phyloP scores from a whole-genome alignment of 2,797 vertebrate species.

The Acipenser ruthenus region DNA sequence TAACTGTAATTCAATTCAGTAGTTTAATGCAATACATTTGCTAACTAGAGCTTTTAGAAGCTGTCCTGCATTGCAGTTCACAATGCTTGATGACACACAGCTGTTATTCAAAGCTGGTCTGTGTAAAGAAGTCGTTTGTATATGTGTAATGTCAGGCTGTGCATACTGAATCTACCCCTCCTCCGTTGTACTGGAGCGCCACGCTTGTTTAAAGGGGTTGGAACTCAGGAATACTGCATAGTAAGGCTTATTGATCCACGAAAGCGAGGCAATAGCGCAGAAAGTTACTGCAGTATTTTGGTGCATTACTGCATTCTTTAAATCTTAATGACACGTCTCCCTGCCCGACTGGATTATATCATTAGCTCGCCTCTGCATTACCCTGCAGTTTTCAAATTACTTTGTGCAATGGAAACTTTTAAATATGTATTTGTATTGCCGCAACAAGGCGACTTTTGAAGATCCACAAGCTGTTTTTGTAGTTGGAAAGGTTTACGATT shows the following conservation, averaged over 20 bases:
- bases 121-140: background rate
- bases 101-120: too few relatives aligned
- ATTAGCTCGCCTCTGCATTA: slow-evolving; percentile 2
- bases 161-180: background rate
- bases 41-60: background rate
- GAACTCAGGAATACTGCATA: background rate
- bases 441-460: background rate
- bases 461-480: too few relatives aligned
- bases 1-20: too few relatives aligned
- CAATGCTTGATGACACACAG: background rate
- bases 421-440: slow-evolving; percentile 11
- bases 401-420: background rate
- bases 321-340: background rate
- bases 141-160: background rate
- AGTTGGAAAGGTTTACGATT: too few relatives aligned
- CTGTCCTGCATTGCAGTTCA: slow-evolving; percentile 6
- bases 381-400: slow-evolving; percentile 3
- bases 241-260: slow-evolving; percentile 6
- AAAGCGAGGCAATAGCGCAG: slow-evolving; percentile 8
- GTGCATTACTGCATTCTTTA: slow-evolving; percentile 2
- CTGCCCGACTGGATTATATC: background rate
- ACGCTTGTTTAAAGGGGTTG: background rate
- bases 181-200: background rate
- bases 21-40: too few relatives aligned
- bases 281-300: slow-evolving; percentile 1